phyloP scores from a whole-genome alignment of 2,888 invertebrate genomes.

The Drosophila mimetica region DNA sequence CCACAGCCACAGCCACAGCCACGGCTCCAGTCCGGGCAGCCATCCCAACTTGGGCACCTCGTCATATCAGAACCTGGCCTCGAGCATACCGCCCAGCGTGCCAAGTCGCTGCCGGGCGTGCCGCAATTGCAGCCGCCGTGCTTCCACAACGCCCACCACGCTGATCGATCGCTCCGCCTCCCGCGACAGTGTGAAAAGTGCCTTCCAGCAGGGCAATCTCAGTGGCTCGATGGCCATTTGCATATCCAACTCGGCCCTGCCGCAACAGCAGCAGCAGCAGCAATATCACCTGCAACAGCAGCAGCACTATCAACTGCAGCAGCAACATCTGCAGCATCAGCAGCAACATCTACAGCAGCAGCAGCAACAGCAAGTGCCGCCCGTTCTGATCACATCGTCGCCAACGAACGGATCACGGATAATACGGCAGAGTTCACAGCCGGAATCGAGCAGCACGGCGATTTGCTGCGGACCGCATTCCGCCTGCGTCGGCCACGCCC shows the following conservation, averaged over 20 bases:
- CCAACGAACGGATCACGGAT: constrained; percentile 89
- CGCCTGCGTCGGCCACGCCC: constrained; percentile 85
- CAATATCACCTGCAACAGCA: constrained; percentile 63
- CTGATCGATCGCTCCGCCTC: constrained; percentile 93
- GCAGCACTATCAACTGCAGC: constrained; percentile 83
- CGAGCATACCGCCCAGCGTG: constrained; percentile 77
- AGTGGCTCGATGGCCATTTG: constrained; percentile 77
- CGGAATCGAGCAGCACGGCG: constrained; percentile 83
- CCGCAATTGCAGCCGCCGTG: constrained; percentile 91
- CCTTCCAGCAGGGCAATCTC: constrained; percentile 86
- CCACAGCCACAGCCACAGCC: constrained; percentile 10
- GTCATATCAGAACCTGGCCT: constrained; percentile 87
- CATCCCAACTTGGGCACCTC: constrained; percentile 78
- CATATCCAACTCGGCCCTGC: constrained; percentile 72
- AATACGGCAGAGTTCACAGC: constrained; percentile 88
- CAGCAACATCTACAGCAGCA: constrained; percentile 79
- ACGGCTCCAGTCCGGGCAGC: constrained; percentile 36
- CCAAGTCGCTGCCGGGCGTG: constrained; percentile 87
- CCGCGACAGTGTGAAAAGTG: constrained; percentile 91
- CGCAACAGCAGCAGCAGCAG: constrained; percentile 78
- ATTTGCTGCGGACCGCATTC: constrained; percentile 86
- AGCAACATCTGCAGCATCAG: constrained; percentile 82
- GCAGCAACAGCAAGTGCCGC: constrained; percentile 86
- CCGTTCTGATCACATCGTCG: constrained; percentile 90
- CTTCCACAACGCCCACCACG: constrained; percentile 91